Base-by-base conservation (phyloP, 2,888 invertebrate species). In the Villa cingulata region DNA sequence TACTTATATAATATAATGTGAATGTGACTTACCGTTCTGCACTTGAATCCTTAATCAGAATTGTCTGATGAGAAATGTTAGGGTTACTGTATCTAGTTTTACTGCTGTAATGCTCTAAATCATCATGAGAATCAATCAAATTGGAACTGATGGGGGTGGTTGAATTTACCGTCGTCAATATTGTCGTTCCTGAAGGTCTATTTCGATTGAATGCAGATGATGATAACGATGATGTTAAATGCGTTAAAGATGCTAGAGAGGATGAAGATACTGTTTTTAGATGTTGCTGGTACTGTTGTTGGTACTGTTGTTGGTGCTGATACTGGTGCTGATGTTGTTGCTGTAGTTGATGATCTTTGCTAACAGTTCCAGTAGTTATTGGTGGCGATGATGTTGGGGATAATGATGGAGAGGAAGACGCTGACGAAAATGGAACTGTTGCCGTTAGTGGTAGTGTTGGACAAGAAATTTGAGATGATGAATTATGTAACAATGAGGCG, bases 41-140 rank as follows among this genome's bases (percentile, higher is more conserved):
- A 52, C 47, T 52, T 45, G 50, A 48, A 47, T 46, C 43, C 38
- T 43, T 48, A 62, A 37, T 17, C 29, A 46, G 41, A 19, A 37
- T 16, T 41, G 19, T 36, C n/a, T 41, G 36, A 32, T 9, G 7
- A n/a, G n/a, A n/a, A 32, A 32, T 12, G 16, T 12, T 36, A 14
- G n/a, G 4, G n/a, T 5, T 36, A 36, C 16, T 14, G 9, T 4
- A 4, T 27, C 19, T 18, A 29, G n/a, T n/a, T n/a, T n/a, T n/a
- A n/a, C n/a, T n/a, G n/a, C 38, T 38, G 43, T 36, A 12, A 5
- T 73, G 74, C 61, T 74, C 74, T 58, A 74, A 71, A 69, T 75
- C 76, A 62, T 74, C 68, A 52, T 57, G 63, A 57, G 65, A 64
- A 64, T 64, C 64, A 65, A 63, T 65, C 65, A 65, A 58, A 56